Base-by-base conservation (phyloP, 2,888 invertebrate genomes). In the Xanthorhoe designata region DNA sequence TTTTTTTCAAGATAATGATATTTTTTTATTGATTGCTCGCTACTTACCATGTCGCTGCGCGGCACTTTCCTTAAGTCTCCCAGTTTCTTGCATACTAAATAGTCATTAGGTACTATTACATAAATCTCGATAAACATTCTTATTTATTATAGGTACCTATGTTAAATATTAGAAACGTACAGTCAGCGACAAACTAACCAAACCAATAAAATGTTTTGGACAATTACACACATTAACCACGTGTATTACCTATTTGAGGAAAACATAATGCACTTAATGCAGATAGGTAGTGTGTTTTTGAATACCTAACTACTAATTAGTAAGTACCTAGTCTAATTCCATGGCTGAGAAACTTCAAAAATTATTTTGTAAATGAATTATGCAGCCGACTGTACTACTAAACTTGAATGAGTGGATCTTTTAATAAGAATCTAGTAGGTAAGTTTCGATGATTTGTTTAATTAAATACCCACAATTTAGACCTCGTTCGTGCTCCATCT, bases 51-150 rank as follows among this genome's bases (percentile, higher is more conserved):
- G 58, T 45, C 47, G 72, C 82, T 9, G 53, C 65, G 32, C 63
- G 70, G 71, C 64, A 10, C 75, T 76, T 81, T 79, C 78, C 79
- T 79, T 79, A 80, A 75, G 76, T 83, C 80, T 73, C 78, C 81
- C 78, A 83, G 84, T 83, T 84, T 82, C 79, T 76, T 68, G 83
- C 77, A 82, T 85, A 83, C 74, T 83, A 79, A 82, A 75, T 72
- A 79, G 74, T 70, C 69, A 77, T 78, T 76, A n/a, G n/a, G n/a
- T n/a, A 81, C 79, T 80, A 77, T 78, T 76, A 76, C 75, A 81
- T 81, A 80, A 82, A 81, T 78, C 76, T 75, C 66, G 75, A 76
- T 78, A 78, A 78, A 78, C 72, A 66, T 71, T 63, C 66, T 60
- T 75, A 79, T 77, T 76, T 78, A 79, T 77, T 74, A 63, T 68